These are phyloP conservation scores for Danionella cerebrum DNA, from an alignment of 2,113 vertebrate species.

Conservation along the genomic window DNA sequence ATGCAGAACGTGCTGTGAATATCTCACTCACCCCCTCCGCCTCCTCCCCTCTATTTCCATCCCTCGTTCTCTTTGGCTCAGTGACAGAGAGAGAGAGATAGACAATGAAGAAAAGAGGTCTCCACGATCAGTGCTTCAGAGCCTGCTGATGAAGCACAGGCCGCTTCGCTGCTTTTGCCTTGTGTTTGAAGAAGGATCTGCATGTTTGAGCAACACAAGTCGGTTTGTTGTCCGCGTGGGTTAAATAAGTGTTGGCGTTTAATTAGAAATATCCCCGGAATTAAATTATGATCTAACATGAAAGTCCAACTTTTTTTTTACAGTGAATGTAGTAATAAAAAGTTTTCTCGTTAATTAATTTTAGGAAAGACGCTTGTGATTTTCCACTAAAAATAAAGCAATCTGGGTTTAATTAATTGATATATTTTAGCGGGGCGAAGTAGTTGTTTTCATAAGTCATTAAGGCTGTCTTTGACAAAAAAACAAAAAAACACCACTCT, in stretches of 20 bases:
- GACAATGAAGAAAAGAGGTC: constrained; percentile 19
- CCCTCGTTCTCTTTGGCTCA: constrained; percentile 20
- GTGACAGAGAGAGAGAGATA: background rate
- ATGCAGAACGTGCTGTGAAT: constrained; percentile 41
- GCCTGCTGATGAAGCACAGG: background rate
- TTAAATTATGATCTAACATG: no score
- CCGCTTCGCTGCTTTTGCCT: background rate
- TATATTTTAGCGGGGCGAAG: constrained; percentile 32
- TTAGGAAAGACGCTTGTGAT: constrained; percentile 27
- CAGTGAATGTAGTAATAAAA: background rate
- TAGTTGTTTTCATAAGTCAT: constrained; percentile 39
- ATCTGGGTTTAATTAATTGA: constrained; percentile 41
- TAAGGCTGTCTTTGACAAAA: constrained; percentile 36
- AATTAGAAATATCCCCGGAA: no score
- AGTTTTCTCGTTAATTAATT: constrained; percentile 33
- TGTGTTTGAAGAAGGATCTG: background rate
- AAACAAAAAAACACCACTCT: constrained; percentile 26
- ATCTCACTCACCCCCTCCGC: constrained; percentile 20
- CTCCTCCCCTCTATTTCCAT: constrained; percentile 5
- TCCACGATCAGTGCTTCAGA: constrained; percentile 4
- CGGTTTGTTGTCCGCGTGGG: background rate
- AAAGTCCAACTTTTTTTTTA: constrained; percentile 32
- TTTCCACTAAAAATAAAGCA: constrained; percentile 32
- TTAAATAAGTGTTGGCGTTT: background rate
- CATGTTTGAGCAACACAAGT: background rate